These are phyloP conservation scores for Emys orbicularis DNA, from an alignment of 2,797 vertebrate genomes.

Conservation along the genomic window DNA sequence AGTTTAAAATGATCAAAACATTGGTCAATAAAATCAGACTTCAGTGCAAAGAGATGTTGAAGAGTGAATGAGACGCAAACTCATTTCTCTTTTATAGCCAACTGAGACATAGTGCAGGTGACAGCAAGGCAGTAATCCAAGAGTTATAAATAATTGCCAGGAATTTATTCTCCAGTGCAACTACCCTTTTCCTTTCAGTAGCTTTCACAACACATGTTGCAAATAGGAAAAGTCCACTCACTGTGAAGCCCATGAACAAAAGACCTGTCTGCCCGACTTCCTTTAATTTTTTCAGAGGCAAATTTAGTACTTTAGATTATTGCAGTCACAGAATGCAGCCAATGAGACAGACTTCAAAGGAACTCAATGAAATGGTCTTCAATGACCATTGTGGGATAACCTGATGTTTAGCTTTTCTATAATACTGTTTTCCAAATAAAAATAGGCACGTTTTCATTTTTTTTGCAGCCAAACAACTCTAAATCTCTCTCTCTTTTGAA, in stretches of 20 bases:
- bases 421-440: conserved; percentile 9
- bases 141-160: fast-evolving
- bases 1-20: background rate
- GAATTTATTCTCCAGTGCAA: fast-evolving
- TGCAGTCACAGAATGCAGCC: background rate
- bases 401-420: background rate
- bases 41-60: conserved; percentile 27
- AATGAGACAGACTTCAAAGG: background rate
- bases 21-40: conserved; percentile 23
- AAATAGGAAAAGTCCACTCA: background rate
- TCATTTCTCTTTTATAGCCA: background rate
- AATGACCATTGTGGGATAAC: background rate
- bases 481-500: background rate
- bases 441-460: background rate
- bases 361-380: background rate
- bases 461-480: background rate
- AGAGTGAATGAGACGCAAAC: background rate
- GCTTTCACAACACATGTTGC: background rate
- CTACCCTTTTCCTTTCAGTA: background rate
- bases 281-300: background rate
- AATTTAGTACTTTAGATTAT: background rate
- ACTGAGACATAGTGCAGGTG: background rate
- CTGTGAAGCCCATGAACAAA: background rate
- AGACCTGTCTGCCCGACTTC: background rate
- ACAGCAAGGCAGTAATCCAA: background rate